Evolutionary conservation across 2,888 invertebrate species (phyloP), one percentile per base, ranked within the genome.

Genomic region (Eupithecia subfuscata): DNA sequence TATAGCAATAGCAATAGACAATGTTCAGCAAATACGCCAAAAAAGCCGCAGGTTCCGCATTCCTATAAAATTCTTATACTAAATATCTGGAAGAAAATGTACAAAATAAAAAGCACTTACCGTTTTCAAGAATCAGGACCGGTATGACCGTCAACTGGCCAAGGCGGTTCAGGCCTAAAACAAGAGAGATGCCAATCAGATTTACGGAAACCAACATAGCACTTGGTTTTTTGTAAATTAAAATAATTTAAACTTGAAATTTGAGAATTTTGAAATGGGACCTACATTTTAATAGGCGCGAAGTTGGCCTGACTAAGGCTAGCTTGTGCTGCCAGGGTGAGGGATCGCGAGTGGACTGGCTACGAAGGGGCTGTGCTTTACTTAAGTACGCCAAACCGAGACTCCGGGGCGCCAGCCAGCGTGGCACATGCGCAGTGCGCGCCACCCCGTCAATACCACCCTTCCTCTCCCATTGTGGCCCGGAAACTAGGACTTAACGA

Each of bases 401-500:
- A 94, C 94, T 89, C 89, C 84, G 86, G 87, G 94, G 94, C 94
- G 94, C 94, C 94, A 86, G 94, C 94, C 93, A 86, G 80, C 82
- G 86, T 83, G 84, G 91, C 92, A 92, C 93, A 92, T 92, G 94
- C 94, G 95, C 93, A 90, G 85, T 81, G 82, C 84, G 84, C 84
- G 85, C 88, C 90, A 86, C 89, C 86, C 89, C 90, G 88, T 92
- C 93, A 90, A 94, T 93, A 93, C 87, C 92, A 91, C 91, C 93
- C 91, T 87, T 86, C 90, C 91, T 90, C 92, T 90, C 90, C 89
- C 90, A 88, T 88, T 90, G 91, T 90, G 91, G 87, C 91, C 92
- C 93, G 93, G 93, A 94, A 93, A 92, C 90, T 89, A 89, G 86
- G 88, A 91, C 90, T 93, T 91, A 91, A 92, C 92, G 88, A 93